These are phyloP conservation scores for Agrochola macilenta DNA, from an alignment of 2,888 invertebrate species.

Conservation along the genomic window DNA sequence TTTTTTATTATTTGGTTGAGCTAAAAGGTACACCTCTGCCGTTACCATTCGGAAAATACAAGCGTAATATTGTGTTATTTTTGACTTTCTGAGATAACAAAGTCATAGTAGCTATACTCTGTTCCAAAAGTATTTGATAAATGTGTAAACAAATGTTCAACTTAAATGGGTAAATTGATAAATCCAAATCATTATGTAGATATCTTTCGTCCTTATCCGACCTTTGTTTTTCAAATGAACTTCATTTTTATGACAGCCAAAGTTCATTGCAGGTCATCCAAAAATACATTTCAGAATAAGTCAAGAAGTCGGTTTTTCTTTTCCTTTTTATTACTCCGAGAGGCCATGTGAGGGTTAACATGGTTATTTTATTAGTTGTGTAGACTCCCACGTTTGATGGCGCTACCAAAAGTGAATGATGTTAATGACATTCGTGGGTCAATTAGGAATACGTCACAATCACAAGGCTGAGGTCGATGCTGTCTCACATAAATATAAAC, in stretches of 20 bases:
- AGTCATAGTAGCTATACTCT: too few species aligned
- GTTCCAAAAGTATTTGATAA: too few species aligned
- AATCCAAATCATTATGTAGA: too few species aligned
- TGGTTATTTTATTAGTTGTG: slow-evolving; percentile 13
- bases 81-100: too few species aligned
- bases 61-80: not conserved
- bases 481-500: not conserved
- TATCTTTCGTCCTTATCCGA: too few species aligned
- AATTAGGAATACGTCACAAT: slow-evolving; percentile 22
- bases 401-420: slow-evolving; percentile 20
- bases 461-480: not conserved
- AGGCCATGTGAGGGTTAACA: slow-evolving; percentile 43
- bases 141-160: too few species aligned
- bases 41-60: too few species aligned
- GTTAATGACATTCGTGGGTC: slow-evolving; percentile 24
- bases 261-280: slow-evolving; percentile 33
- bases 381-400: slow-evolving; percentile 27
- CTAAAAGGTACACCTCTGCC: not conserved
- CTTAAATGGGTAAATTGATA: too few species aligned
- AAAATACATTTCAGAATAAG: slow-evolving; percentile 27
- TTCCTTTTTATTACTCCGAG: not conserved
- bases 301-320: slow-evolving; percentile 11
- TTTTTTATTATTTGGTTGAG: too few species aligned
- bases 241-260: not conserved
- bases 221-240: not conserved